Evolutionary conservation across 2,113 vertebrate species (phyloP).

Genomic region (Capreolus pygargus): DNA sequence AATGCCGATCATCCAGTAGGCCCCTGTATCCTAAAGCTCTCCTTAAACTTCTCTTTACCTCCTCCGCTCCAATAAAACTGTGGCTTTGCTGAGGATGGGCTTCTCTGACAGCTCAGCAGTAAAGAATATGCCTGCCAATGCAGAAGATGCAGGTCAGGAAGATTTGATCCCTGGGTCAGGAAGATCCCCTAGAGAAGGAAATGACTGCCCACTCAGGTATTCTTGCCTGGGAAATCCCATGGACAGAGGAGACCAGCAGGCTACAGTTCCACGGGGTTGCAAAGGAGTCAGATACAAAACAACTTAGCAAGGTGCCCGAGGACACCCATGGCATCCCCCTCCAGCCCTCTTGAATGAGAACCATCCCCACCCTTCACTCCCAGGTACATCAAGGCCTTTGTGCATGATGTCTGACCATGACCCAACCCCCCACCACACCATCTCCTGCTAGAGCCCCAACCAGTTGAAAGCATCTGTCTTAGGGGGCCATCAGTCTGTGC

Average conservation of each 20-base stretch:
- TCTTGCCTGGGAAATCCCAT: background rate
- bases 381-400: background rate
- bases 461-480: background rate
- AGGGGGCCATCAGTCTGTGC: background rate
- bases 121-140: background rate
- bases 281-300: background rate
- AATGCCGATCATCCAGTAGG: background rate
- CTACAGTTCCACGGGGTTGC: background rate
- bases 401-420: background rate
- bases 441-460: background rate
- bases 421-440: background rate
- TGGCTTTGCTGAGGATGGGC: background rate
- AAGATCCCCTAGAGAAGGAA: background rate
- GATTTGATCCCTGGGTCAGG: background rate
- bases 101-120: background rate
- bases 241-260: background rate
- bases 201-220: background rate
- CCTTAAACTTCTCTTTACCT: background rate
- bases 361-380: accelerated
- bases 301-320: accelerated
- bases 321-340: too few relatives aligned
- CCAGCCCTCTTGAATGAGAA: background rate
- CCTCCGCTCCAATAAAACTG: background rate
- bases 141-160: background rate
- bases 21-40: background rate